These are phyloP conservation scores for Eclectus roratus DNA, from an alignment of 2,113 vertebrate species.

Conservation along the genomic window DNA sequence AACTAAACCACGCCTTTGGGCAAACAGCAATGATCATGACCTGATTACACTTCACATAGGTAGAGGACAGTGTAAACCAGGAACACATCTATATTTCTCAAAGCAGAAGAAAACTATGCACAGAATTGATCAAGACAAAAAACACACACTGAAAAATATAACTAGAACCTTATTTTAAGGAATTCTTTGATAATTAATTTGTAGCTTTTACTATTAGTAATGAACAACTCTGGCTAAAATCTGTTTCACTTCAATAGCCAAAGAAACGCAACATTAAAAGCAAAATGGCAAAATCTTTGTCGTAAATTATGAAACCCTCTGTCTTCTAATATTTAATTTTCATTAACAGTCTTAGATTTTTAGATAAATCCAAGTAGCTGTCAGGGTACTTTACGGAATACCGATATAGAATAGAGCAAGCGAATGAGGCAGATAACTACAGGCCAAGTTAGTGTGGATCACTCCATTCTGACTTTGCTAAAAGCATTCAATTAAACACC, in stretches of 20 bases:
- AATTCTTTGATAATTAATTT: neutral
- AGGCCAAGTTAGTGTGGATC: neutral
- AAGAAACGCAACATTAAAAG: neutral
- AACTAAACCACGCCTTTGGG: neutral
- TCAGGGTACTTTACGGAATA: neutral
- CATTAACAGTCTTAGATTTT: neutral
- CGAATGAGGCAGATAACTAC: neutral
- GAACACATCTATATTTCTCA: neutral
- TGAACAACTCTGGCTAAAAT: neutral
- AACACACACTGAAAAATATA: fast-evolving
- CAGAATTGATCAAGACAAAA: neutral
- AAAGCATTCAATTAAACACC: neutral
- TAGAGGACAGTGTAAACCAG: neutral
- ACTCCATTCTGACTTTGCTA: neutral
- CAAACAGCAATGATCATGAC: neutral
- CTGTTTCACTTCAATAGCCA: neutral
- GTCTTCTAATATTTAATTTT: neutral
- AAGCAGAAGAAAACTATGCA: neutral
- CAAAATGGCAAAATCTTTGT: neutral
- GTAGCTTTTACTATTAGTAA: neutral
- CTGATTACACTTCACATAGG: neutral
- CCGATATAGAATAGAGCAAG: neutral
- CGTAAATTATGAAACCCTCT: neutral
- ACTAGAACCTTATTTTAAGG: neutral
- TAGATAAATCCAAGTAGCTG: neutral